phyloP scores from a whole-genome alignment of 2,113 vertebrate species.

The Tursiops truncatus region DNA sequence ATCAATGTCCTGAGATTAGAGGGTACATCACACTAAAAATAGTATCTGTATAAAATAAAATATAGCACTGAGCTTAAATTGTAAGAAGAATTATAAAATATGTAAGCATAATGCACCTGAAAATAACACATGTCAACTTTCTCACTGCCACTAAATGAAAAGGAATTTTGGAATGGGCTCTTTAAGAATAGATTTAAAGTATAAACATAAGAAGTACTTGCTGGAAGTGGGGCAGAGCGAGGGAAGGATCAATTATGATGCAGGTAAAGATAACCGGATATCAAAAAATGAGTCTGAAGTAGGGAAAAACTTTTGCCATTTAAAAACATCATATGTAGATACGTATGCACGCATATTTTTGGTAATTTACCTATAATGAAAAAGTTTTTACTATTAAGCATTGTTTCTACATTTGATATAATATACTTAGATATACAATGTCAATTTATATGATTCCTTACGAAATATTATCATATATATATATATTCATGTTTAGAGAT shows the following conservation, averaged over 20 bases:
- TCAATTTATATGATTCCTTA: conserved; percentile 59
- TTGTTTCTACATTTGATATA: conserved; percentile 52
- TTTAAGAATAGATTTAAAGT: not conserved
- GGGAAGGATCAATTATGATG: not conserved
- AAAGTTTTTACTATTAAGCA: conserved; percentile 36
- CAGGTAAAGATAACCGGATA: not conserved
- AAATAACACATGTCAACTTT: conserved; percentile 25
- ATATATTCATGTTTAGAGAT: conserved; percentile 74
- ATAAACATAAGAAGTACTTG: not conserved
- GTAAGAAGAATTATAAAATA: conserved; percentile 31
- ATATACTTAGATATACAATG: conserved; percentile 56
- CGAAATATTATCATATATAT: conserved; percentile 38
- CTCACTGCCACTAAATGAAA: not conserved
- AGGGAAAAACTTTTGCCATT: not conserved
- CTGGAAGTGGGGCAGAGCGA: not conserved
- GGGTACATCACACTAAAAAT: not conserved
- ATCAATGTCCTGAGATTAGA: conserved; percentile 31
- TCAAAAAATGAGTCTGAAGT: not conserved
- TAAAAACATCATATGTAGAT: not conserved
- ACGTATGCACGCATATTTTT: not conserved
- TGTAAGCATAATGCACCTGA: not conserved
- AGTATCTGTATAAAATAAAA: conserved; percentile 22
- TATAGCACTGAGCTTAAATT: not conserved
- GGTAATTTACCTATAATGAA: conserved; percentile 24
- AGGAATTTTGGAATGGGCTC: not conserved